phyloP scores from a whole-genome alignment of 2,888 invertebrate species.

The Macaria liturata region DNA sequence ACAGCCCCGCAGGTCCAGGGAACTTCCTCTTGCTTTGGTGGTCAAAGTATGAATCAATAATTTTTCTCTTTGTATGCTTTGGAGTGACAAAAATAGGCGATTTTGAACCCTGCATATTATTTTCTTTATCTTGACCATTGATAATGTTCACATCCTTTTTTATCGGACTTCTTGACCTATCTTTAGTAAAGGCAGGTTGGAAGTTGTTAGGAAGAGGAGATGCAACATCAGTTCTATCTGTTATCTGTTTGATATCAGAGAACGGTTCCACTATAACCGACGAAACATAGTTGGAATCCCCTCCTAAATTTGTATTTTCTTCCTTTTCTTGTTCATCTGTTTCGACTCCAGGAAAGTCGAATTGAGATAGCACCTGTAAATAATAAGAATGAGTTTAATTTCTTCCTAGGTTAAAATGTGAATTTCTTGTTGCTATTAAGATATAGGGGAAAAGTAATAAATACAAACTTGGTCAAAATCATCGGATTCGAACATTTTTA shows the following conservation, averaged over 20 bases:
- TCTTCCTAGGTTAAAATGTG: background rate
- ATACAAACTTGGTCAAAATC: conserved; percentile 70
- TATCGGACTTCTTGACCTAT: no score
- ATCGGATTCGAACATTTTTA: conserved; percentile 73
- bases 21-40: conserved; percentile 72
- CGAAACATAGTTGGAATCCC: no score
- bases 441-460: conserved; percentile 3
- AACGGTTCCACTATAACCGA: background rate
- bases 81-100: conserved; percentile 41
- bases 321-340: conserved; percentile 13
- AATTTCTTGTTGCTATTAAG: background rate
- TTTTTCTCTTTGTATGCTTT: conserved; percentile 67
- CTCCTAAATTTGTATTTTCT: background rate
- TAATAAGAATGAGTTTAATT: conserved; percentile 1
- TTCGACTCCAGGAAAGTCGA: conserved; percentile 60
- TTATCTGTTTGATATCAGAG: background rate
- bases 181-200: no score
- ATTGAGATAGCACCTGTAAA: conserved; percentile 69
- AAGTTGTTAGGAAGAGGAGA: background rate
- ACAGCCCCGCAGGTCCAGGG: conserved; percentile 73
- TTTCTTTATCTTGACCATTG: conserved; percentile 5
- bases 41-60: conserved; percentile 69
- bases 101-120: conserved; percentile 1
- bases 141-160: background rate
- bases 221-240: background rate